Percentiles rank a stretch among this genome's conserved stretches.
Conservation (phyloP, 2,113 vertebrate genomes). For the Sorex fumeus region DNA sequence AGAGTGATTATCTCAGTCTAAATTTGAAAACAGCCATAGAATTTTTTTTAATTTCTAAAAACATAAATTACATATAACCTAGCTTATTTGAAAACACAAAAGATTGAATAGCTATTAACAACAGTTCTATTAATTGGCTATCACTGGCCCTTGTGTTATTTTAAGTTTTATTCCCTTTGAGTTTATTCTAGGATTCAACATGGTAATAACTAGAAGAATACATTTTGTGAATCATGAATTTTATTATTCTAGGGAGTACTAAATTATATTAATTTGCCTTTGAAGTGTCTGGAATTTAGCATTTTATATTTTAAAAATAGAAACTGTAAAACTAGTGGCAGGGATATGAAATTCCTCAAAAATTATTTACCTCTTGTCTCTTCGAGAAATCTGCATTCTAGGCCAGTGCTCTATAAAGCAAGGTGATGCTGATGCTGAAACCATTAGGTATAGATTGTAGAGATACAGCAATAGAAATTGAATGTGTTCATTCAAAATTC, state of each 20-base stretch:
- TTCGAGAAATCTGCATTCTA: background rate
- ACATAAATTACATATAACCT: background rate
- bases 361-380: background rate
- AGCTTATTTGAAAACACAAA: slow-evolving; percentile 41
- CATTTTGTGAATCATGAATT: slow-evolving; percentile 42
- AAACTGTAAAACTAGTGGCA: background rate
- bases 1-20: slow-evolving; percentile 65
- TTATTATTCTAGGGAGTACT: background rate
- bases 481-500: slow-evolving; percentile 27
- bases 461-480: background rate
- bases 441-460: background rate
- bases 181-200: background rate
- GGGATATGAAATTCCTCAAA: slow-evolving; percentile 42
- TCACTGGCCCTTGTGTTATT: slow-evolving; percentile 45
- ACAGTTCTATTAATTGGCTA: background rate
- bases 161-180: slow-evolving; percentile 57
- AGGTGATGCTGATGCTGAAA: background rate
- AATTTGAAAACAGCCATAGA: background rate
- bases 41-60: background rate
- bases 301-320: background rate
- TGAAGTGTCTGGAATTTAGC: slow-evolving; percentile 54
- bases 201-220: slow-evolving; percentile 17
- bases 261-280: slow-evolving; percentile 46
- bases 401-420: background rate
- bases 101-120: background rate